Evolutionary conservation across 2,888 invertebrate species (phyloP), one percentile per base, ranked within the genome.

Genomic region (Selenia dentaria): DNA sequence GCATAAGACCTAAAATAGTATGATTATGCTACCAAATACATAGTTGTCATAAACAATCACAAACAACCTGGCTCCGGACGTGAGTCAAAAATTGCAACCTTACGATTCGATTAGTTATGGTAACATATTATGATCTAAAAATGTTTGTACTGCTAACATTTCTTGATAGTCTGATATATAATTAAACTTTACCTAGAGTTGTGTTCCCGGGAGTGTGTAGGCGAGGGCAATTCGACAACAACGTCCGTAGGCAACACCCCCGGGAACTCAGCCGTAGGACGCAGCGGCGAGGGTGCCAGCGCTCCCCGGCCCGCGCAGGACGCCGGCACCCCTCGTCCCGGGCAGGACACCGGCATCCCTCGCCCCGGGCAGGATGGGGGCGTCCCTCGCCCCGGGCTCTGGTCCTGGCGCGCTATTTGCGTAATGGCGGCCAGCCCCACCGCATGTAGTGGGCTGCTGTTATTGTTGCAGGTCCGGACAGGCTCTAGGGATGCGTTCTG

Each of bases 381-480:
- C 54, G 62, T 54, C 92, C 59, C 55, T 34, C 63, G 70, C 46
- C 57, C 66, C 41, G 70, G 72, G 55, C 65, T 71, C 54, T 60
- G 72, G 60, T 93, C 93, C 62, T 93, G 93, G 31, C 93, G 87
- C 38, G 94, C 95, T 55, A 95, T 92, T 70, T 95, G 95, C 67
- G 95, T 94, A 64, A 96, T 94, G 60, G 95, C 95, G 34, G 95
- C 95, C 70, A 95, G 83, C 16, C 95, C 95, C 57, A 95, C 95
- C 51, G 95, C 94, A 80, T 94, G 95, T 39, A 91, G 74, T 1
- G 91, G 90, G 49, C 91, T 92, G 72, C 92, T 93, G 80, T 93
- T 93, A 77, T 92, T 92, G 53, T 62, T 73, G 67, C 88, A 83
- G 60, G 79, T 82, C 8, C 82, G 92, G 51, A 92, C 74, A 3